phyloP scores from a whole-genome alignment of 2,797 vertebrate genomes.

The Lithobates sylvaticus region DNA sequence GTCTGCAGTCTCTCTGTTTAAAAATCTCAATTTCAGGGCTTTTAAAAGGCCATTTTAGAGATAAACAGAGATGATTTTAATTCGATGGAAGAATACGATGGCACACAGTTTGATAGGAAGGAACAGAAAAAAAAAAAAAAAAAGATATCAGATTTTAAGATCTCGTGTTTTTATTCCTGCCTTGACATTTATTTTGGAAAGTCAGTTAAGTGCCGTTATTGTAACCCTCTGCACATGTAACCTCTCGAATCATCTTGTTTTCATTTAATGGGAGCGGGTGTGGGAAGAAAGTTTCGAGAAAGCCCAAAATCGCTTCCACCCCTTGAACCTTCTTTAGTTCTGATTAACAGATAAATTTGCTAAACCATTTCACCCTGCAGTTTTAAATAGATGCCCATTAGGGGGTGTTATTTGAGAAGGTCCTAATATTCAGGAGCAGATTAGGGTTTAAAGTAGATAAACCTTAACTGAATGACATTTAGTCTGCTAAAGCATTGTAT shows the following conservation, averaged over 20 bases:
- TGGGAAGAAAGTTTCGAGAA: slow-evolving; percentile 31
- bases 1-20: slow-evolving; percentile 28
- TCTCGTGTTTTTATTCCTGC: slow-evolving; percentile 40
- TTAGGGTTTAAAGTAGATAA: background rate
- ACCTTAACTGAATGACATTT: background rate
- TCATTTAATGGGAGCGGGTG: slow-evolving; percentile 51
- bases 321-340: slow-evolving; percentile 28
- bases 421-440: background rate
- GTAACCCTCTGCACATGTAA: slow-evolving; percentile 38
- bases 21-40: slow-evolving; percentile 35
- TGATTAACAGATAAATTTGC: slow-evolving; percentile 53
- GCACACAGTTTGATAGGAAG: slow-evolving; percentile 27
- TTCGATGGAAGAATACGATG: slow-evolving; percentile 26
- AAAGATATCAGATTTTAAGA: slow-evolving; percentile 31
- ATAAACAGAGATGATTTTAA: slow-evolving; percentile 42
- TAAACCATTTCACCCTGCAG: slow-evolving; percentile 28
- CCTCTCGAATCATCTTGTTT: slow-evolving; percentile 47
- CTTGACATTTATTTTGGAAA: slow-evolving; percentile 58
- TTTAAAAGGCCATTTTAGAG: slow-evolving; percentile 31
- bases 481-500: too few species aligned
- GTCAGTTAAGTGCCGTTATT: slow-evolving; percentile 55
- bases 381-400: slow-evolving; percentile 14
- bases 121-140: background rate
- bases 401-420: slow-evolving; percentile 8
- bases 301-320: slow-evolving; percentile 25